Conservation (phyloP, 35 echinoderm and acorn worm genomes). For the Ptychodera flava region DNA sequence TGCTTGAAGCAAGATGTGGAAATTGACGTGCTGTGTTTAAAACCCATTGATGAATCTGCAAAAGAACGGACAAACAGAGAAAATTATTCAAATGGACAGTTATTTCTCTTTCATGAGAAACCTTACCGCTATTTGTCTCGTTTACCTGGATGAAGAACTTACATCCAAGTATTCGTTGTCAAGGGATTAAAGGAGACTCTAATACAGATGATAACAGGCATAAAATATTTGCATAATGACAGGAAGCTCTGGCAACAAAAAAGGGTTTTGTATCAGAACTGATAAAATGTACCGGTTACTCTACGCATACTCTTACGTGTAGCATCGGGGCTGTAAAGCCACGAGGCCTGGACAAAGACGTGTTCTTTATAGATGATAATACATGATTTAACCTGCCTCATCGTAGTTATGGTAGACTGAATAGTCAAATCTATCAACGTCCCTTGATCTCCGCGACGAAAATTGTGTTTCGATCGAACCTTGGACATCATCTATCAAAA, state of each 20-base stretch:
- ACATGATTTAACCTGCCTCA: slow-evolving; percentile 18
- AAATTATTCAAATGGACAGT: background rate
- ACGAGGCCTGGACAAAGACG: background rate
- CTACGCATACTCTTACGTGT: too few relatives aligned
- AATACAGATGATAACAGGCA: too few relatives aligned
- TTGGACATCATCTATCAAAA: slow-evolving; percentile 30
- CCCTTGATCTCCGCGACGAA: background rate
- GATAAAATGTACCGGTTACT: too few relatives aligned
- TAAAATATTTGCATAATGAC: too few relatives aligned
- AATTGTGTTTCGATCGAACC: slow-evolving; percentile 21
- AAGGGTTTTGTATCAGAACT: too few relatives aligned
- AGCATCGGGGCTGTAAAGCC: background rate
- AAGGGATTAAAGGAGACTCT: too few relatives aligned
- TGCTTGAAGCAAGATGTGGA: slow-evolving; percentile 31
- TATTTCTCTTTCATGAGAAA: too few relatives aligned
- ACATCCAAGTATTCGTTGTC: too few relatives aligned
- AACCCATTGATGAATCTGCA: slow-evolving; percentile 89
- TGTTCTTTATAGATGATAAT: background rate
- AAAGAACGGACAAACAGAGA: too few relatives aligned
- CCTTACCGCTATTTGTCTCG: too few relatives aligned
- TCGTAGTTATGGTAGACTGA: slow-evolving; percentile 34
- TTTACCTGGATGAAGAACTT: too few relatives aligned
- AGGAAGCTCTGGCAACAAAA: too few relatives aligned
- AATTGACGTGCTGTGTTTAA: slow-evolving; percentile 33
- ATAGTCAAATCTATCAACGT: slow-evolving; percentile 19